Conservation (phyloP, 1,140 invertebrate genomes). For the Dinoponera quadriceps region DNA sequence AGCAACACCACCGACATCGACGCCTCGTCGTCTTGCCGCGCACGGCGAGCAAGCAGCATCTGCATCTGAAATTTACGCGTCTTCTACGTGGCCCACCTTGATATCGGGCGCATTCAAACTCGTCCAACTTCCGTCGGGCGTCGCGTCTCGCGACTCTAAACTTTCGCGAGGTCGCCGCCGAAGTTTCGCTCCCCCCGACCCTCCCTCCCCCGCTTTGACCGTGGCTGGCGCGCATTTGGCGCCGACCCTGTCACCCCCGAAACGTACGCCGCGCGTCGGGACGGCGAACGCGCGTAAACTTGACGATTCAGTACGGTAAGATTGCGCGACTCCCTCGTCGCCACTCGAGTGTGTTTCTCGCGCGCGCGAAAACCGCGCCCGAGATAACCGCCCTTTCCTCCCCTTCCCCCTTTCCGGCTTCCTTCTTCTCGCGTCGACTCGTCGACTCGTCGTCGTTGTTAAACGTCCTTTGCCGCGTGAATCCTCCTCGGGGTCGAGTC, state of each 20-base stretch:
- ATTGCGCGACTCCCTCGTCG: constrained; percentile 25
- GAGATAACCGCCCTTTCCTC: not conserved
- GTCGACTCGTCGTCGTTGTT: not conserved
- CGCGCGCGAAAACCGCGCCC: not conserved
- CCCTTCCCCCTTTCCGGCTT: too few species aligned
- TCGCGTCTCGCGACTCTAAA: constrained; percentile 49
- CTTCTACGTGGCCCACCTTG: constrained; percentile 43
- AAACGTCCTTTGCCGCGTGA: not conserved
- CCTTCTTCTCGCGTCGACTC: too few species aligned
- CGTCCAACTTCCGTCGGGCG: constrained; percentile 55
- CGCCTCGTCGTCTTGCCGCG: not conserved
- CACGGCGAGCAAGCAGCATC: constrained; percentile 13
- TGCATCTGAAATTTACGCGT: constrained; percentile 62
- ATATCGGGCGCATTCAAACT: constrained; percentile 67
- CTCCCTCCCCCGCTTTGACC: constrained; percentile 68
- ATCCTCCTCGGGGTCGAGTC: not conserved
- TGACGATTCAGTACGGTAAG: constrained; percentile 53
- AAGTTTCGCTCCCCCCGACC: constrained; percentile 53
- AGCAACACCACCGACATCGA: too few species aligned
- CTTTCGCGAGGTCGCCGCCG: constrained; percentile 38
- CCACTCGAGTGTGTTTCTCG: not conserved
- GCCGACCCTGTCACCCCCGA: constrained; percentile 52
- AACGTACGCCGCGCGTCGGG: constrained; percentile 48
- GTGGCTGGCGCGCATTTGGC: constrained; percentile 62
- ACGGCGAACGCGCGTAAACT: constrained; percentile 57